A percentile compares a stretch with the other conserved stretches of the same genome.
These are phyloP conservation scores for Caradrina clavipalpis DNA, from an alignment of 2,888 invertebrate genomes.

Conservation along the genomic window DNA sequence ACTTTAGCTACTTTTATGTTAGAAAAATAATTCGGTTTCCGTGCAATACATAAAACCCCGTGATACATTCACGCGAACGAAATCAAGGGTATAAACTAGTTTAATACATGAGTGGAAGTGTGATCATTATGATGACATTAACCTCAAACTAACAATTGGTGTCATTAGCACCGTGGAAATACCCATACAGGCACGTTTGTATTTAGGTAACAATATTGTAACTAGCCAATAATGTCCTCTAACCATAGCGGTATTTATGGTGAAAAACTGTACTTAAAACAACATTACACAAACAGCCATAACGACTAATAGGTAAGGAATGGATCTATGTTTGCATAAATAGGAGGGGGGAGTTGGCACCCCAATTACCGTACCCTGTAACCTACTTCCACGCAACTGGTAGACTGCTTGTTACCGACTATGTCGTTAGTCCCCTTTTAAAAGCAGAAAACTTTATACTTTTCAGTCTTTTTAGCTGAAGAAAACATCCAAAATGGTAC, in stretches of 20 bases:
- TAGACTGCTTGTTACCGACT: slow-evolving; percentile 63
- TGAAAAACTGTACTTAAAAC: slow-evolving; percentile 28
- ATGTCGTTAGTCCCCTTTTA: slow-evolving; percentile 58
- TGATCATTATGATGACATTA: neutral
- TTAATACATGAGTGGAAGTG: neutral
- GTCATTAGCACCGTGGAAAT: neutral
- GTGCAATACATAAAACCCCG: no score
- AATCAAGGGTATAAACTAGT: no score
- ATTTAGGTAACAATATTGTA: neutral
- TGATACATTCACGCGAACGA: no score
- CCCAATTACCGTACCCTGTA: slow-evolving; percentile 70
- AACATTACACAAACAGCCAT: slow-evolving; percentile 24
- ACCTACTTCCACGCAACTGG: slow-evolving; percentile 67
- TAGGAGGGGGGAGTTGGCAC: slow-evolving; percentile 43
- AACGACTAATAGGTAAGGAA: slow-evolving; percentile 46
- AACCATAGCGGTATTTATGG: slow-evolving; percentile 14
- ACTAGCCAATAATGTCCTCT: slow-evolving; percentile 1
- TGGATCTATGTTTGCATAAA: slow-evolving; percentile 60
- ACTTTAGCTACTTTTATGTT: no score
- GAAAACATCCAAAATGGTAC: no score
- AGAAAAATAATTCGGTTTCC: no score
- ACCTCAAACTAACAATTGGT: neutral
- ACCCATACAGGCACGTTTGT: neutral
- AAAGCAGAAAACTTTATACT: slow-evolving; percentile 37
- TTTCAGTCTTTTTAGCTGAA: no score